These are phyloP conservation scores for Drosophila willistoni DNA, from an alignment of 1,140 invertebrate genomes.

Conservation along the genomic window DNA sequence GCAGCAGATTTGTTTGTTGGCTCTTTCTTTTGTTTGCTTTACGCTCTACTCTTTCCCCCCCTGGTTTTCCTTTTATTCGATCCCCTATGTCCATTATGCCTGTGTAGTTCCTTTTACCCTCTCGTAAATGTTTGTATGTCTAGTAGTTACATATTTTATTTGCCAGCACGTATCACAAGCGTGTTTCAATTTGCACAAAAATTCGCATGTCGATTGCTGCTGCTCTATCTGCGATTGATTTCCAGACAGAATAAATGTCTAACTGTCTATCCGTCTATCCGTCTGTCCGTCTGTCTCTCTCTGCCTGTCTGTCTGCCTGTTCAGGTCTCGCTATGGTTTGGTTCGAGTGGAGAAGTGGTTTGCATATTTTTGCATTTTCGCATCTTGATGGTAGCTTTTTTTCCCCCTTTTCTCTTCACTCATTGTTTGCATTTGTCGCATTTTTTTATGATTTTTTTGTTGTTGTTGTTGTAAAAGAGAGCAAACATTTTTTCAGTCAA, in stretches of 20 bases:
- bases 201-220: conserved; percentile 71
- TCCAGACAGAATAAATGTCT: conserved; percentile 55
- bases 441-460: conserved; percentile 27
- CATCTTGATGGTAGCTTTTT: conserved; percentile 44
- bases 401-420: conserved; percentile 49
- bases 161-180: conserved; percentile 68
- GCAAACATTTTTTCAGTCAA: conserved; percentile 8
- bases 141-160: conserved; percentile 48
- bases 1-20: conserved; percentile 61
- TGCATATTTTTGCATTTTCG: conserved; percentile 3
- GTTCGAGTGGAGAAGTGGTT: conserved; percentile 46
- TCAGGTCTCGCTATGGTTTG: conserved; percentile 11
- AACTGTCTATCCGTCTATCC: conserved; percentile 31
- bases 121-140: background rate
- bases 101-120: background rate
- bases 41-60: background rate
- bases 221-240: conserved; percentile 73
- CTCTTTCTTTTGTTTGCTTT: conserved; percentile 62
- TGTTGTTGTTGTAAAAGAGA: background rate
- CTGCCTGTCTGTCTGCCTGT: background rate
- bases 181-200: conserved; percentile 78
- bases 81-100: conserved; percentile 3
- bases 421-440: conserved; percentile 17
- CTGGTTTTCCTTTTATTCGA: background rate
- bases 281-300: too few species aligned